Percentiles rank a stretch among this genome's conserved stretches.
Conservation (phyloP, 2,888 invertebrate species). For the Micropterix aruncella region DNA sequence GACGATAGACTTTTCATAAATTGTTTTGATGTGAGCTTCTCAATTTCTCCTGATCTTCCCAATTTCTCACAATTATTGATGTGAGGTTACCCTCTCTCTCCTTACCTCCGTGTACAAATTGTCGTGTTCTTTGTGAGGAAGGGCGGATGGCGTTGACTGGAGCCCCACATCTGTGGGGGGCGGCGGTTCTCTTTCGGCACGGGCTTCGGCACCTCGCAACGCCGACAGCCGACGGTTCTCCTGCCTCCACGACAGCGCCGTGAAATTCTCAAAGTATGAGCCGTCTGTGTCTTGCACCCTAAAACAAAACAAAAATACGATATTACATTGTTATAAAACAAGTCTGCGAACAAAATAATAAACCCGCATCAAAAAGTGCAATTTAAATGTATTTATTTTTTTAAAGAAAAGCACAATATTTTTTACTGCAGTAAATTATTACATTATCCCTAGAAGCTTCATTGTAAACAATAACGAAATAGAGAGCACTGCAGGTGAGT, state of each 20-base stretch:
- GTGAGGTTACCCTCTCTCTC: no score
- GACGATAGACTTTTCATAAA: no score
- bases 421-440: no score
- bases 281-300: slow-evolving; percentile 92
- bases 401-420: no score
- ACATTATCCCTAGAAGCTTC: no score
- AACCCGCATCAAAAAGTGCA: not conserved
- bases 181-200: slow-evolving; percentile 54
- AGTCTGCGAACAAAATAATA: not conserved
- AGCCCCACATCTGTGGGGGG: slow-evolving; percentile 51
- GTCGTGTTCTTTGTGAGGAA: slow-evolving; percentile 35
- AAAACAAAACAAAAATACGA: slow-evolving; percentile 11
- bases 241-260: slow-evolving; percentile 83
- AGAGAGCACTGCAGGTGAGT: no score
- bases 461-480: no score
- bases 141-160: slow-evolving; percentile 65
- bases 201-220: slow-evolving; percentile 57
- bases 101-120: slow-evolving; percentile 34
- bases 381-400: slow-evolving; percentile 1
- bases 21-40: no score
- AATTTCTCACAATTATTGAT: no score
- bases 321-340: not conserved
- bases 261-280: slow-evolving; percentile 90
- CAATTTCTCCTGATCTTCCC: no score
- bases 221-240: slow-evolving; percentile 75